phyloP scores from a whole-genome alignment of 2,888 invertebrate species.

The Lacanobia oleracea region DNA sequence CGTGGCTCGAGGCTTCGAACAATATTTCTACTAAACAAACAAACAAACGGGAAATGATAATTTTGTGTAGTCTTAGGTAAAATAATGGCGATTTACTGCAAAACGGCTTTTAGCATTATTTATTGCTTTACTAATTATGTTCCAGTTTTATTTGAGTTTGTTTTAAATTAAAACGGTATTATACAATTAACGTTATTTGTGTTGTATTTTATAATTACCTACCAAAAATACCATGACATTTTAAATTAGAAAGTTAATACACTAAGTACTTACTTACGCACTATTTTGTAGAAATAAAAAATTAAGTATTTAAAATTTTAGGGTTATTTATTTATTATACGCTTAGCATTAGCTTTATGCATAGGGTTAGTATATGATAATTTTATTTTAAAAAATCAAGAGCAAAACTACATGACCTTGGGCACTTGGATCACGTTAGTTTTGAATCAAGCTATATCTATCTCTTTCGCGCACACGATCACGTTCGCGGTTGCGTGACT shows the following conservation, averaged over 20 bases:
- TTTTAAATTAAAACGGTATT: not conserved
- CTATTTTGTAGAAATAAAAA: no score
- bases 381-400: no score
- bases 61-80: slow-evolving; percentile 40
- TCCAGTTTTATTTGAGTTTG: not conserved
- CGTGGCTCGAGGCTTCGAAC: slow-evolving; percentile 47
- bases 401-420: not conserved
- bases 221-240: no score
- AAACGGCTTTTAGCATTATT: slow-evolving; percentile 40
- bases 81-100: slow-evolving; percentile 33
- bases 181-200: no score
- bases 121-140: slow-evolving; percentile 29
- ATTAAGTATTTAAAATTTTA: no score
- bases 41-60: slow-evolving; percentile 55
- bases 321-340: no score
- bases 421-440: not conserved
- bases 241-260: no score
- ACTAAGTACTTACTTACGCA: no score
- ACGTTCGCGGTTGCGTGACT: not conserved
- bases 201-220: no score
- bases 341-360: no score
- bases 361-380: no score
- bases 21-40: slow-evolving; percentile 48
- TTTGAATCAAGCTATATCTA: not conserved
- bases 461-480: slow-evolving; percentile 31